Conservation (phyloP, 2,888 invertebrate genomes). For the Pomacea canaliculata region DNA sequence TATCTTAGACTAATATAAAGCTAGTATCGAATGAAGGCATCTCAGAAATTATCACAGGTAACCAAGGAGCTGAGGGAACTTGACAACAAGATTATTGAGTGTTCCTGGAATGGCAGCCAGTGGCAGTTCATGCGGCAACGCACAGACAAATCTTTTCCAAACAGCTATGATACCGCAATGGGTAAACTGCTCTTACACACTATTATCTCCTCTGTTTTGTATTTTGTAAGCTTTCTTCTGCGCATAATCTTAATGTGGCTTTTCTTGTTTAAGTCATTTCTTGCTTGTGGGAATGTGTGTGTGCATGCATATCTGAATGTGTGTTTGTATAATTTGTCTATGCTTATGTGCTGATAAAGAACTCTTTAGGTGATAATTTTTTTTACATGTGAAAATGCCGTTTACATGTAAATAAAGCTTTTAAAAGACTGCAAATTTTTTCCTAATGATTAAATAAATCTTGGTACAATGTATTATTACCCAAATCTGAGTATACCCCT, state of each 20-base stretch:
- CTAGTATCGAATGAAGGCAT: no score
- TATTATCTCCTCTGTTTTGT: background rate
- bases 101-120: conserved; percentile 79
- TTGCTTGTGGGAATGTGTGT: background rate
- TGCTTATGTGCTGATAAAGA: background rate
- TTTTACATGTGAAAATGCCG: no score
- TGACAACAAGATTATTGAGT: conserved; percentile 96
- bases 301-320: background rate
- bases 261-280: background rate
- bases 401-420: no score
- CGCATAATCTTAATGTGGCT: background rate
- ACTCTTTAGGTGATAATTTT: background rate
- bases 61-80: conserved; percentile 83
- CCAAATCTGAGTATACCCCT: no score
- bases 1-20: no score
- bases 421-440: no score
- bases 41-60: conserved; percentile 49
- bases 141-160: conserved; percentile 96
- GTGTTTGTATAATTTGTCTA: background rate
- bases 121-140: conserved; percentile 97
- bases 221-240: no score
- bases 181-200: conserved; percentile 71
- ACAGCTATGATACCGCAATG: conserved; percentile 86
- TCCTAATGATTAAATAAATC: no score
- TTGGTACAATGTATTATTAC: no score